phyloP scores from a whole-genome alignment of 2,888 invertebrate genomes.

The Zygothrica quintamaculata region DNA sequence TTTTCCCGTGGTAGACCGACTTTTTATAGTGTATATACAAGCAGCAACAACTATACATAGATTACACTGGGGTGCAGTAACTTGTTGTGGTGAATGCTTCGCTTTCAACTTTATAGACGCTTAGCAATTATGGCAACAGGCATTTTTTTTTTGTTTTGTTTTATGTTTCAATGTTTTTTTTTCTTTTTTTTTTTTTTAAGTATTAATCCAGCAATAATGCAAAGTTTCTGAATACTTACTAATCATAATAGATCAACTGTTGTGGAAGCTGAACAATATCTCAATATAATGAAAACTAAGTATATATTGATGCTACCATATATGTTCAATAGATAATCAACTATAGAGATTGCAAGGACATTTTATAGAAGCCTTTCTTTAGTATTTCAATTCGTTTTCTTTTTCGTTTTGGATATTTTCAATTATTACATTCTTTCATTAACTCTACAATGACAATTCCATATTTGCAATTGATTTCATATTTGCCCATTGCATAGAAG shows the following conservation, averaged over 20 bases:
- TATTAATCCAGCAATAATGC: slow-evolving; percentile 19
- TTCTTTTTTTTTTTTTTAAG: not conserved
- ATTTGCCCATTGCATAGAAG: slow-evolving; percentile 22
- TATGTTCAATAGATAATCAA: no score
- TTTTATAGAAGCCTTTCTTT: no score
- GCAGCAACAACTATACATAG: slow-evolving; percentile 15
- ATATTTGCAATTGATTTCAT: slow-evolving; percentile 31
- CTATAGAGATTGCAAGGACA: no score
- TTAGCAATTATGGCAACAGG: slow-evolving; percentile 71
- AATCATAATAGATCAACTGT: no score
- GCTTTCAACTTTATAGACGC: slow-evolving; percentile 67
- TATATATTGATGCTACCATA: no score
- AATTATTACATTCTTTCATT: slow-evolving; percentile 25
- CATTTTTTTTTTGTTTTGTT: slow-evolving; percentile 57
- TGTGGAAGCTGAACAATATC: no score
- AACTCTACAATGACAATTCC: slow-evolving; percentile 40
- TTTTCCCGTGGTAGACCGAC: slow-evolving; percentile 48
- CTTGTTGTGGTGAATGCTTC: slow-evolving; percentile 57
- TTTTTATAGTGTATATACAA: slow-evolving; percentile 43
- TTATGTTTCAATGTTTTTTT: no score
- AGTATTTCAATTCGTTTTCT: no score
- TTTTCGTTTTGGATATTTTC: slow-evolving; percentile 7
- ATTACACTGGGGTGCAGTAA: slow-evolving; percentile 50
- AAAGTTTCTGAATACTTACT: not conserved
- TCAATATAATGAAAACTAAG: no score